These are phyloP conservation scores for Esox masquinongy DNA, from an alignment of 2,797 vertebrate species.

Conservation along the genomic window DNA sequence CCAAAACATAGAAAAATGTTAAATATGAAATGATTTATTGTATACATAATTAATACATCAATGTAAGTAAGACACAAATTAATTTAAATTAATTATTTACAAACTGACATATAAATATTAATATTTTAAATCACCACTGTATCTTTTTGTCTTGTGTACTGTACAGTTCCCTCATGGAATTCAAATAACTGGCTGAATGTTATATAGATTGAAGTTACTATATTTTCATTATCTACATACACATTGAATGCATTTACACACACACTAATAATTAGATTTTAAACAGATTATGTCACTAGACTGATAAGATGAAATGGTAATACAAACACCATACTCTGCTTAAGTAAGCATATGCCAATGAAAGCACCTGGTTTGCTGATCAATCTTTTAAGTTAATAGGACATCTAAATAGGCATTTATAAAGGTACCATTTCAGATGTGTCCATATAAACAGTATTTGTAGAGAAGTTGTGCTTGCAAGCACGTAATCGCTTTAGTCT, in stretches of 20 bases:
- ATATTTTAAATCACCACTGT: constrained; percentile 3
- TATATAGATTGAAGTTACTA: neutral
- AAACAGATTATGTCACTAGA: neutral
- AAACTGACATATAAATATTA: neutral
- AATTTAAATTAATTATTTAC: neutral
- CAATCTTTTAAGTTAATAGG: no score
- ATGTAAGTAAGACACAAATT: no score
- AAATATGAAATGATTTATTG: no score
- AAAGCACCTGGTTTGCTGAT: no score
- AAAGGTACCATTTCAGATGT: no score
- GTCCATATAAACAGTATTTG: no score
- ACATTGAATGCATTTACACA: neutral
- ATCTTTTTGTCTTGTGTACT: neutral
- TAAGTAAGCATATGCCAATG: no score
- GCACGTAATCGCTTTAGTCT: no score
- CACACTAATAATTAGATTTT: neutral
- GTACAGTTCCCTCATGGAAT: constrained; percentile 17
- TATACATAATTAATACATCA: no score
- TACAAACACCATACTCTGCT: neutral
- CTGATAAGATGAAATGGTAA: neutral
- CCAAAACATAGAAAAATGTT: no score
- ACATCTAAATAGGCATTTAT: no score
- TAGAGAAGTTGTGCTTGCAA: no score
- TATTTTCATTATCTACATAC: neutral
- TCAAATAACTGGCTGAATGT: constrained; percentile 27